Base-by-base conservation (phyloP, 2,888 invertebrate genomes). In the Xylota segnis region DNA sequence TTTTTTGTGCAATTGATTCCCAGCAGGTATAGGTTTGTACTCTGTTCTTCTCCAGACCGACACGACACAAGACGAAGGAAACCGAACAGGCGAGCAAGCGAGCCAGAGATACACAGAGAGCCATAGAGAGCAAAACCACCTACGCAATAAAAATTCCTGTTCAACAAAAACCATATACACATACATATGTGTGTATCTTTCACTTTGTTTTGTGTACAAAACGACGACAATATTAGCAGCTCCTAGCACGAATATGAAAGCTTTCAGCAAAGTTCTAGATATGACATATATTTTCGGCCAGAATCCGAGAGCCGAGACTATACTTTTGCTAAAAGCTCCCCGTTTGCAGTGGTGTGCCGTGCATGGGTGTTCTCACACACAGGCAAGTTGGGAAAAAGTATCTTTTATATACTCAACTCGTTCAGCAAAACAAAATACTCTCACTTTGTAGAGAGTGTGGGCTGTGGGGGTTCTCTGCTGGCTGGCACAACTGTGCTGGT, bases 61-160 rank as follows among this genome's bases (percentile, higher is more conserved):
- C 37, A 37, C 10, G 37, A 37, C 4, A 14, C 54, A 52, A 71
- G 70, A 72, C 58, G 50, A 78, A 43, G 40, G 32, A 18, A 63
- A 37, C 18, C 54, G 83, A 87, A 68, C 18, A 40, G 79, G 74
- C 59, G 14, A 32, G 37, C 59, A 47, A 77, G 50, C 40, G 59
- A 77, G 61, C 52, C 27, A 59, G 72, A 47, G 65, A 78, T n/a
- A 43, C n/a, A 27, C 12, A 27, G n/a, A 52, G 27, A 40, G 16
- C 18, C 27, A 77, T 37, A 27, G 65, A 84, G 81, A 81, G 54
- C 16, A 65, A 74, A 84, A 72, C 61, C 77, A 86, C 86, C 86
- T 86, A 86, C 86, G 82, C 86, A 77, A 76, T 86, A 72, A 74
- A 37, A 76, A 75, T 58, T 76, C 61, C 54, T 66, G n/a, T 72